Base-by-base conservation (phyloP, 2,888 invertebrate genomes). In the Plagiodera versicolora region DNA sequence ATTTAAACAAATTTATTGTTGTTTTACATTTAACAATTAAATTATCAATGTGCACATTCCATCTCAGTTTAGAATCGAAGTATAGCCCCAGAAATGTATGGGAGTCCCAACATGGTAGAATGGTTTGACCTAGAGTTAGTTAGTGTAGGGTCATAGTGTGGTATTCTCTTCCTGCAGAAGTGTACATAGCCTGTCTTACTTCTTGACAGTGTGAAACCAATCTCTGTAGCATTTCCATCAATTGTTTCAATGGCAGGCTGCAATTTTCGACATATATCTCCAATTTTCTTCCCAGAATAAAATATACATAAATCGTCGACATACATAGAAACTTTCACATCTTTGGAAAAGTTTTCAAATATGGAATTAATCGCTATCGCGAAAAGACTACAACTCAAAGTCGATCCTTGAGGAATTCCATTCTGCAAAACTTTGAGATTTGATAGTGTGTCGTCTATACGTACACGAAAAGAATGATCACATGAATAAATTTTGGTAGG, bases 321-420 rank as follows among this genome's bases (percentile, higher is more conserved):
- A 11, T 32, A 50, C 4, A 49, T 14, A 49, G 17, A 16, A 39
- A 24, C 45, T 14, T 28, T 45, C 11, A 57, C 45, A 24, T 32
- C 9, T 16, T 50, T 1, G 18, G 53, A 28, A 1, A 58, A 16
- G 8, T n/a, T 24, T 6, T 18, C 32, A 1, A 56, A 18, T 10
- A 67, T 9, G 9, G 50, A 17, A 19, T 67, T 66, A 0, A 66
- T 56, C 14, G 63, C 65, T 20, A 66, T 59, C 1, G 55, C 28
- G 9, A 28, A 28, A 6, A 28, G 28, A 28, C 5, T 28, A 9
- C 4, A 6, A 9, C 28, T 28, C 5, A 28, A 28, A 4, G 28
- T 28, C 4, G 28, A 28, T 4, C 28, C 28, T 28, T 28, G 28
- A 28, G 66, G 63, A 6, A 65, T 49, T n/a, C 64, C 63, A 55